Evolutionary conservation across 1,140 invertebrate species (phyloP).

Genomic region (Temnothorax curvispinosus): DNA sequence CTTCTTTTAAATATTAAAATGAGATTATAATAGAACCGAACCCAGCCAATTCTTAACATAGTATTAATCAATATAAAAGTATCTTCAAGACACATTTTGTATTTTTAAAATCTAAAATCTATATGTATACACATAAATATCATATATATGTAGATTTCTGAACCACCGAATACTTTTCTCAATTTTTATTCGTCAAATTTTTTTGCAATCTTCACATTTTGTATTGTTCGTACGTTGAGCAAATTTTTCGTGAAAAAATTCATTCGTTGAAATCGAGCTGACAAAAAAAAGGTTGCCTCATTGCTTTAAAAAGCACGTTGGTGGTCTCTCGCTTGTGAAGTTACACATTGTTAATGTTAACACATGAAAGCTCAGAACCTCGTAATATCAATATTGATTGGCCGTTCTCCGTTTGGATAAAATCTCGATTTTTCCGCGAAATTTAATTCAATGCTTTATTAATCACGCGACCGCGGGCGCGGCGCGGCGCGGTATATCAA

Average conservation of each 20-base stretch:
- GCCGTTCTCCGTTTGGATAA: not conserved
- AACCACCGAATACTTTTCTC: not conserved
- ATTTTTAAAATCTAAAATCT: conserved; percentile 9
- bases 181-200: not conserved
- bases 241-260: not conserved
- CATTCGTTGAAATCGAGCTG: not conserved
- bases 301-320: conserved; percentile 4
- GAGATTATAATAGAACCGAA: not conserved
- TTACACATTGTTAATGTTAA: conserved; percentile 8
- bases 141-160: not conserved
- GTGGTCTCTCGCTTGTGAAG: not conserved
- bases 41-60: not conserved
- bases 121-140: not conserved
- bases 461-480: not conserved
- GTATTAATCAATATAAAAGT: not conserved
- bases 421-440: not conserved
- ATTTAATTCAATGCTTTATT: conserved; percentile 32
- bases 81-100: not conserved
- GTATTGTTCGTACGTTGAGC: too few relatives aligned
- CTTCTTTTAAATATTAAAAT: not conserved
- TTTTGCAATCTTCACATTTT: not conserved
- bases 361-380: not conserved
- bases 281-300: not conserved
- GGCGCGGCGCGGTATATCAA: not conserved
- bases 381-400: conserved; percentile 18